A percentile compares a stretch with the other conserved stretches of the same genome.
Evolutionary conservation across 2,797 vertebrate species (phyloP).

Genomic region (Gymnothorax javanicus): DNA sequence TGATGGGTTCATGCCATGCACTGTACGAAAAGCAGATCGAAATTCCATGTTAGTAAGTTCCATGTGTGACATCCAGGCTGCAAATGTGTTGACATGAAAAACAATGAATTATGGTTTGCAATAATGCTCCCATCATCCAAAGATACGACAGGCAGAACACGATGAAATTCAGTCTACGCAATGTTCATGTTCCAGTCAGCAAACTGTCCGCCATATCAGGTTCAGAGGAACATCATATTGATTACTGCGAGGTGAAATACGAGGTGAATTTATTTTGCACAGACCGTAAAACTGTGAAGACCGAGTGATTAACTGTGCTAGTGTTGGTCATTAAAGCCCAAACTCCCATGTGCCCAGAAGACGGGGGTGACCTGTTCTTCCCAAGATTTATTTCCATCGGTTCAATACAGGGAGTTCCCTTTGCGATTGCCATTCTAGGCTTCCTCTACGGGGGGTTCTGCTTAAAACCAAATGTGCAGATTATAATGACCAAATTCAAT

Average conservation of each 20-base stretch:
- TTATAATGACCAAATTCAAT: too few relatives aligned
- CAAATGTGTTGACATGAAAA: background rate
- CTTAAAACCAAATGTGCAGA: too few relatives aligned
- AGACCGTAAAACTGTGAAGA: background rate
- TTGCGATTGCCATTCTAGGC: too few relatives aligned
- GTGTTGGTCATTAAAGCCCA: too few relatives aligned
- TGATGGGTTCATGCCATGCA: background rate
- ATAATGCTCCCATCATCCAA: background rate
- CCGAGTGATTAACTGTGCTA: too few relatives aligned
- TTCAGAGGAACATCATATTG: background rate
- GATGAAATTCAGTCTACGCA: background rate
- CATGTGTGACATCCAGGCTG: background rate
- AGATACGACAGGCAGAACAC: background rate
- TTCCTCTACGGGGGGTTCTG: too few relatives aligned
- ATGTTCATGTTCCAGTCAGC: background rate
- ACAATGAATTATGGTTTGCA: background rate
- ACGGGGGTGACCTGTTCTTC: too few relatives aligned
- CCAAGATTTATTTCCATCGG: too few relatives aligned
- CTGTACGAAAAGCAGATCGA: background rate
- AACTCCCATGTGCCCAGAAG: too few relatives aligned
- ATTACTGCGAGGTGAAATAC: background rate
- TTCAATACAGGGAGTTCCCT: too few relatives aligned
- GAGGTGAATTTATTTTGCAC: background rate
- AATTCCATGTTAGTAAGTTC: background rate
- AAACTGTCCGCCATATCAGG: background rate